Evolutionary conservation across 2,797 vertebrate genomes (phyloP).

Genomic region (Lophotriccus pileatus): DNA sequence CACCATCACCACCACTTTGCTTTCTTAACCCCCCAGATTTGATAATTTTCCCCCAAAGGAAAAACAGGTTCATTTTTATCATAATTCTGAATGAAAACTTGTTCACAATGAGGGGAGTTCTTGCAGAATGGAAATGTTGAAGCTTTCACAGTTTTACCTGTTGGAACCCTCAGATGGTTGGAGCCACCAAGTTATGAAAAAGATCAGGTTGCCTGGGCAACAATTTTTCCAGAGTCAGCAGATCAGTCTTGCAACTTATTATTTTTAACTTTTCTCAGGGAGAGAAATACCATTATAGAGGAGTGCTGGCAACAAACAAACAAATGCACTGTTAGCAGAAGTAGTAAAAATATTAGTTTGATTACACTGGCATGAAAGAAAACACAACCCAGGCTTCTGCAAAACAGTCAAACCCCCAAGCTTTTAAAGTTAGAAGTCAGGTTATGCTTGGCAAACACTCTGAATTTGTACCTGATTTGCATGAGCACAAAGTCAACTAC

Average conservation of each 20-base stretch:
- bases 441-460: background rate
- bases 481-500: background rate
- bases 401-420: background rate
- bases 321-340: background rate
- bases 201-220: conserved; percentile 34
- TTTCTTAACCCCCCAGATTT: background rate
- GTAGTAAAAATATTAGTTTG: background rate
- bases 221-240: conserved; percentile 55
- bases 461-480: background rate
- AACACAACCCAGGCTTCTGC: background rate
- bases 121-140: background rate
- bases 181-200: conserved; percentile 19
- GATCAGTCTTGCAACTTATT: conserved; percentile 31
- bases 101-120: background rate
- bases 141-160: background rate
- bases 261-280: conserved; percentile 34
- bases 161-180: background rate
- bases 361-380: background rate
- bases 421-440: background rate
- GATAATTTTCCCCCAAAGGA: background rate
- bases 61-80: background rate
- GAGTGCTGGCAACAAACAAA: background rate
- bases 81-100: background rate
- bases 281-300: background rate
- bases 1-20: background rate